These are phyloP conservation scores for Caretta caretta DNA, from an alignment of 2,113 vertebrate species.

Conservation along the genomic window DNA sequence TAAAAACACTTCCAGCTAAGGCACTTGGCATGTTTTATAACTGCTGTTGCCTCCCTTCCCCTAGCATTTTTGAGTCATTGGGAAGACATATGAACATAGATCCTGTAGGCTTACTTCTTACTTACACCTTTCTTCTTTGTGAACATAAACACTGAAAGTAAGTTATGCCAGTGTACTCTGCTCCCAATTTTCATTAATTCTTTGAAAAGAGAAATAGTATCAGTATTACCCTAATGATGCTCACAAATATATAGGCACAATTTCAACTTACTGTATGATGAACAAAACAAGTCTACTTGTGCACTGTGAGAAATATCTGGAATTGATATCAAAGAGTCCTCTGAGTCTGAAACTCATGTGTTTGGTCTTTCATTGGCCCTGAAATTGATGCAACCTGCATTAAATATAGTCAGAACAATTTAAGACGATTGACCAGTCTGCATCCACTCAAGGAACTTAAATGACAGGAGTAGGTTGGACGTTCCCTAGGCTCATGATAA, in stretches of 20 bases:
- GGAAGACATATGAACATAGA: background rate
- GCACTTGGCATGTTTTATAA: background rate
- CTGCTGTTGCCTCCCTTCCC: background rate
- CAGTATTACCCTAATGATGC: background rate
- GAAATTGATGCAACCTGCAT: background rate
- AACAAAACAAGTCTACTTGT: background rate
- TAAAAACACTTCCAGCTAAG: background rate
- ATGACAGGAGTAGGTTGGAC: background rate
- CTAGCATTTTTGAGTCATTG: background rate
- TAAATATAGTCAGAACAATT: background rate
- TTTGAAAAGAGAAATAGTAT: background rate
- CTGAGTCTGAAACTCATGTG: background rate
- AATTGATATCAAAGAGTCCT: background rate
- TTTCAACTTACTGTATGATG: background rate
- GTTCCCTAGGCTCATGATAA: background rate
- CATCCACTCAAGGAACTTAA: fast-evolving
- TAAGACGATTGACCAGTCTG: fast-evolving
- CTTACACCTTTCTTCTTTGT: background rate
- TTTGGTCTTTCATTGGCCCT: background rate
- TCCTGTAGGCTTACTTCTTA: background rate
- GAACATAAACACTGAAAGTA: background rate
- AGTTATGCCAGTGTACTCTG: background rate
- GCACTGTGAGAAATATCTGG: background rate
- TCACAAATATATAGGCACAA: background rate
- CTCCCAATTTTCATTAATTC: background rate